Evolutionary conservation across 1,140 invertebrate genomes (phyloP), one percentile per base, ranked within the genome.

Genomic region (Archegozetes longisetosus): DNA sequence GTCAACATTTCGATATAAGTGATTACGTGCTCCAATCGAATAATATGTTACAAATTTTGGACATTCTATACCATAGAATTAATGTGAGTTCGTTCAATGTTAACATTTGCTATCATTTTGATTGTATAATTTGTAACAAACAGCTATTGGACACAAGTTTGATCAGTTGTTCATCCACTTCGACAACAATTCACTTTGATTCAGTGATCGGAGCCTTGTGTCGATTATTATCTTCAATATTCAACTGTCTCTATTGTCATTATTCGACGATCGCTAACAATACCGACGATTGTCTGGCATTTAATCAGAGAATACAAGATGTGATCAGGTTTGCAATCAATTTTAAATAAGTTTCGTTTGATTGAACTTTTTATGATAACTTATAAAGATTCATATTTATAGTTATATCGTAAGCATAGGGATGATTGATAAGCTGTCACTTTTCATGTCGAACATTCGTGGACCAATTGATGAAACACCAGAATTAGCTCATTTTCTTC

Each of bases 21-120:
- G 77, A 82, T 60, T 79, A 77, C 64, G 75, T 84, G 61, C 70
- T 86, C 46, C 75, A 83, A 56, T 82, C 81, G 61, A 86, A 85
- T 68, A 80, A 81, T 68, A 77, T 85, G 60, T 76, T 79, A 13
- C 70, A 74, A 17, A 72, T 83, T 47, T 68, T 85, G 17, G 84
- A 86, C 71, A 73, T 85, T 25, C 72, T 85, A 1, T 75, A 82
- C 57, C 78, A 80, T 55, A 75, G 80, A 64, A 71, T 86, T 48
- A 78, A 79, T 71, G 83, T 85, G 75, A 77, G 78, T 47, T 54
- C 28, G 22, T 61, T 29, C 51, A 40, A 29, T 40, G 4, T 40
- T 51, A 51, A 17, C 1, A 24, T 51, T 24, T 58, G 29, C 46
- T 6, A 17, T 14, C 17, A 24, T 3, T 9, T 58, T 20, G 26